Evolutionary conservation across 1,140 invertebrate genomes (phyloP).

Genomic region (Hylyphantes graminicola): DNA sequence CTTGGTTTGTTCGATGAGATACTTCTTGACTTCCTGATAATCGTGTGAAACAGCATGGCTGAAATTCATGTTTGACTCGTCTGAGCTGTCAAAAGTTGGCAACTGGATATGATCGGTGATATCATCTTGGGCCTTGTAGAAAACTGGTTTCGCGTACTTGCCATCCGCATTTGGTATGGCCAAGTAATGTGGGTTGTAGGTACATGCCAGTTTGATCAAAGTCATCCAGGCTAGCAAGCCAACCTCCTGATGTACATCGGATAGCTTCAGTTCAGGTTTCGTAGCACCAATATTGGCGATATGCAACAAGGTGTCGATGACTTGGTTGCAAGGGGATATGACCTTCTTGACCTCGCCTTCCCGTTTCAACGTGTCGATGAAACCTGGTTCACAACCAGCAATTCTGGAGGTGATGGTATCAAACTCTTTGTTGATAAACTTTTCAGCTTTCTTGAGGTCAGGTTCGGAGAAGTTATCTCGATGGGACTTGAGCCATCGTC

Average conservation of each 20-base stretch:
- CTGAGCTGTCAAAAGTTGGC: not conserved
- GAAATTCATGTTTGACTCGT: not conserved
- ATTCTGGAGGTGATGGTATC: not conserved
- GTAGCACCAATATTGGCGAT: slow-evolving; percentile 4
- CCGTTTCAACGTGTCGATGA: slow-evolving; percentile 1
- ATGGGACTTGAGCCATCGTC: slow-evolving; percentile 28
- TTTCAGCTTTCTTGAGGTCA: slow-evolving; percentile 11
- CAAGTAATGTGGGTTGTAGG: slow-evolving; percentile 48
- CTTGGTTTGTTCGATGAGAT: slow-evolving; percentile 28
- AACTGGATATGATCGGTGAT: slow-evolving; percentile 27
- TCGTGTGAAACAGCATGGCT: not conserved
- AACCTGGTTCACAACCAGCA: not conserved
- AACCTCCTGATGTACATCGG: slow-evolving; percentile 15
- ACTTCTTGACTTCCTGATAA: not conserved
- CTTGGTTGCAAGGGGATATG: slow-evolving; percentile 36
- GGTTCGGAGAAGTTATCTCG: slow-evolving; percentile 12
- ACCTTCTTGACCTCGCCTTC: slow-evolving; percentile 5
- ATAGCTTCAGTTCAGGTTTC: not conserved
- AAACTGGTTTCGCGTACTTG: not conserved
- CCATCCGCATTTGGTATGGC: slow-evolving; percentile 19
- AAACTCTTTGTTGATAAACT: slow-evolving; percentile 28
- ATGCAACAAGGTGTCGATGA: slow-evolving; percentile 33
- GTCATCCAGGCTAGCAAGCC: slow-evolving; percentile 44
- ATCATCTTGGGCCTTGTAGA: slow-evolving; percentile 32
- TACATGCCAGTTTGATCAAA: slow-evolving; percentile 42